Conservation (phyloP, 2,113 vertebrate genomes). For the Phylloscopus whistleri region DNA sequence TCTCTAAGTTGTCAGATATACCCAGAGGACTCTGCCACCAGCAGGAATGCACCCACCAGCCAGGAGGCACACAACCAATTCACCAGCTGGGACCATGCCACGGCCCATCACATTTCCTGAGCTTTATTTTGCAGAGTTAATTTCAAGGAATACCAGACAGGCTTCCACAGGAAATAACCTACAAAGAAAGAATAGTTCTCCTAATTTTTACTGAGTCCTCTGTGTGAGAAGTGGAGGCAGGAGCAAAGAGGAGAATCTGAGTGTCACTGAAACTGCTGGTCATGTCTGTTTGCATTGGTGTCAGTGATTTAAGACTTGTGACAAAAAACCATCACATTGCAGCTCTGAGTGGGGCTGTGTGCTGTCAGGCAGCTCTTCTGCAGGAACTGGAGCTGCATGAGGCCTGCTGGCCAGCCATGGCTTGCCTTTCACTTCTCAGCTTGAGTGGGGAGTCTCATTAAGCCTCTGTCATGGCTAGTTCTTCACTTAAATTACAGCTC, state of each 20-base stretch:
- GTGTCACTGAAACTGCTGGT: neutral
- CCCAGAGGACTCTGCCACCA: neutral
- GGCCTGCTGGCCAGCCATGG: neutral
- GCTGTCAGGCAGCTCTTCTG: neutral
- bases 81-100: neutral
- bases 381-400: neutral
- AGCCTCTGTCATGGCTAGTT: neutral
- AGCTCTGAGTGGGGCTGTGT: neutral
- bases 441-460: slow-evolving; percentile 14
- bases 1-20: neutral
- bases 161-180: neutral
- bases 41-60: neutral
- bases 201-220: neutral
- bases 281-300: neutral
- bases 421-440: slow-evolving; percentile 18
- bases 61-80: neutral
- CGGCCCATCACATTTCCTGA: neutral
- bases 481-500: slow-evolving; percentile 27
- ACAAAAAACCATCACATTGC: neutral
- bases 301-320: neutral
- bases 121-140: neutral
- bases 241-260: neutral
- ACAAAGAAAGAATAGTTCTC: neutral
- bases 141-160: neutral
- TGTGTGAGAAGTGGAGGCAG: neutral